These are phyloP conservation scores for Pygmarrhopalites habei DNA, from an alignment of 1,140 invertebrate species.

Conservation along the genomic window DNA sequence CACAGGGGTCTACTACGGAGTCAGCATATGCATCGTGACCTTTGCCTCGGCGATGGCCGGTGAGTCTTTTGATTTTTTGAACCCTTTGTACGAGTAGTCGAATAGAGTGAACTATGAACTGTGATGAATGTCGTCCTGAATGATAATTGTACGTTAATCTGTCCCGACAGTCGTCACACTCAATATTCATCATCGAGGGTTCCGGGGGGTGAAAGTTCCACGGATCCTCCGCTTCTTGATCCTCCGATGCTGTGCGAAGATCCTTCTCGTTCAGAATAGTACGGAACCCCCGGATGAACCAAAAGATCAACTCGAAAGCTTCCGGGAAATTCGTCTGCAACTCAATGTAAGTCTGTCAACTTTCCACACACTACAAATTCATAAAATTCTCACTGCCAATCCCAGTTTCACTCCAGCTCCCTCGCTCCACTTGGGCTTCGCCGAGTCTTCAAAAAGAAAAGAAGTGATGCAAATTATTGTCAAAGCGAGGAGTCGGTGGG, in stretches of 20 bases:
- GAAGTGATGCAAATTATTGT: no score
- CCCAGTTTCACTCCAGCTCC: no score
- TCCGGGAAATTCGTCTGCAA: conserved; percentile 26
- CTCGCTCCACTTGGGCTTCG: no score
- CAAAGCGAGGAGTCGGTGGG: no score
- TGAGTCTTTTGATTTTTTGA: no score
- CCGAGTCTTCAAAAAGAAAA: no score
- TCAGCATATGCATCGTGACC: conserved; percentile 82
- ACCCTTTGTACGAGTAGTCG: no score
- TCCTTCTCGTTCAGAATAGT: conserved; percentile 27
- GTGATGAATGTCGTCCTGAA: no score
- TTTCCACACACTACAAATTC: no score
- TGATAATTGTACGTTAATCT: no score
- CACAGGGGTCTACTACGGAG: conserved; percentile 83
- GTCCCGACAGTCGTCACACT: conserved; percentile 74
- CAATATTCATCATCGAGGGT: conserved; percentile 44
- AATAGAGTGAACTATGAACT: no score
- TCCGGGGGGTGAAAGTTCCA: conserved; percentile 33
- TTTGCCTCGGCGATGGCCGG: conserved; percentile 80
- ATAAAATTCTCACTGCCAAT: no score
- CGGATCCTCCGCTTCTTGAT: conserved; percentile 23
- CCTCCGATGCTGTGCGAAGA: conserved; percentile 24
- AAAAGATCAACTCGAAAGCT: conserved; percentile 14
- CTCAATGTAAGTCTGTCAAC: conserved; percentile 30
- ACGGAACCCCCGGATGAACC: conserved; percentile 3